Conservation (phyloP, 2,113 vertebrate genomes). For the Hippoglossus stenolepis region DNA sequence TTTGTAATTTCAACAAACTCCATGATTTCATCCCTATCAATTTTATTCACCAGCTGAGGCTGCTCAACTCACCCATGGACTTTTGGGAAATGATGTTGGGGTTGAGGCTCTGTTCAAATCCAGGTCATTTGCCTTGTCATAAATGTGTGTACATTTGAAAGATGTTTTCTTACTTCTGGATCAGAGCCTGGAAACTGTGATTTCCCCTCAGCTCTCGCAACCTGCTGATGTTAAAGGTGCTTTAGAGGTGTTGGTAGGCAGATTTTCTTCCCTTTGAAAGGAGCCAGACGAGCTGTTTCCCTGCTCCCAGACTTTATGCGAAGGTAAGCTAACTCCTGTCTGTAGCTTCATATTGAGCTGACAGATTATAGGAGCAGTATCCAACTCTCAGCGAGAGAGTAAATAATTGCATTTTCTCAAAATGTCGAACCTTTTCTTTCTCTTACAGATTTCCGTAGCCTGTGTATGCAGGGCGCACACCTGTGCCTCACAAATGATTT, state of each 20-base stretch:
- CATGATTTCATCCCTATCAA: not conserved
- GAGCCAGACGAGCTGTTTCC: not conserved
- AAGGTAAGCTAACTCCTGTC: not conserved
- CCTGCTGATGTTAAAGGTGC: not conserved
- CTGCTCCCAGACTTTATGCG: not conserved
- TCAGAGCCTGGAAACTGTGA: not conserved
- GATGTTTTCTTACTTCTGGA: not conserved
- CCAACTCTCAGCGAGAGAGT: slow-evolving; percentile 31
- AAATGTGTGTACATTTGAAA: not conserved
- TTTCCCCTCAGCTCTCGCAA: not conserved
- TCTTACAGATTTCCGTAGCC: slow-evolving; percentile 11
- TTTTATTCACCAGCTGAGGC: not conserved
- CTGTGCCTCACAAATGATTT: slow-evolving; percentile 47
- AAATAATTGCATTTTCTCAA: slow-evolving; percentile 4
- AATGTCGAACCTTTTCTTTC: slow-evolving; percentile 25
- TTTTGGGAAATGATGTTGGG: not conserved
- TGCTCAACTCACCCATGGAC: not conserved
- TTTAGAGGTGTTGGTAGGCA: not conserved
- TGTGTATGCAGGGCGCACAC: slow-evolving; percentile 16
- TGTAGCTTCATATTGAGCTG: slow-evolving; percentile 1
- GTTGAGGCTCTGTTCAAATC: not conserved
- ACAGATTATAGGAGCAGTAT: not conserved
- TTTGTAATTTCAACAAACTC: not conserved
- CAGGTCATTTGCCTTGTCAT: not conserved
- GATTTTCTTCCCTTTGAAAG: not conserved